Conservation (phyloP, 2,888 invertebrate species). For the Eurytoma adleriae region DNA sequence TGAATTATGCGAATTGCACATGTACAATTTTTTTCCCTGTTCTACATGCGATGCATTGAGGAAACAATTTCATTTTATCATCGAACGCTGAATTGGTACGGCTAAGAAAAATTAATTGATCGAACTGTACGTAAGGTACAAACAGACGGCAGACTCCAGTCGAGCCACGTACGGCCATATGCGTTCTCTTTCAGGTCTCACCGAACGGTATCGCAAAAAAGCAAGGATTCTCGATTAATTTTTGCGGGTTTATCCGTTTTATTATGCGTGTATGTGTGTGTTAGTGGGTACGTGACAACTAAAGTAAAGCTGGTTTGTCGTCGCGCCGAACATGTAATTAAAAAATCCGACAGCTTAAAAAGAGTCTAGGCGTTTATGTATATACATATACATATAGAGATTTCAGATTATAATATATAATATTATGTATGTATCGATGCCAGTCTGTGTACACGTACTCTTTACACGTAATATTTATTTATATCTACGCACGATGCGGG, state of each 20-base stretch:
- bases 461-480: slow-evolving; percentile 56
- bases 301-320: slow-evolving; percentile 15
- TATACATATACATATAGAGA: slow-evolving; percentile 57
- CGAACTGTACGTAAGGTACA: slow-evolving; percentile 35
- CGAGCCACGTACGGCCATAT: slow-evolving; percentile 22
- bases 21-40: slow-evolving; percentile 43
- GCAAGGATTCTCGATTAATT: slow-evolving; percentile 31
- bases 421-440: slow-evolving; percentile 56
- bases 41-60: slow-evolving; percentile 30
- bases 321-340: slow-evolving; percentile 49
- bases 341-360: slow-evolving; percentile 57
- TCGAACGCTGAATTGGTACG: slow-evolving; percentile 38
- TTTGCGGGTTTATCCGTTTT: neutral
- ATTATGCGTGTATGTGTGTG: slow-evolving; percentile 8
- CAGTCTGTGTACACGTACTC: slow-evolving; percentile 59
- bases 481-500: slow-evolving; percentile 47
- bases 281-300: slow-evolving; percentile 30
- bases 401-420: slow-evolving; percentile 45
- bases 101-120: slow-evolving; percentile 39
- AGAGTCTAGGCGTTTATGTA: slow-evolving; percentile 50
- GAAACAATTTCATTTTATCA: slow-evolving; percentile 28
- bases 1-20: slow-evolving; percentile 49
- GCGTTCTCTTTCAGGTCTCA: neutral
- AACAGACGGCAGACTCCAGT: slow-evolving; percentile 50
- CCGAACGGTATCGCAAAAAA: slow-evolving; percentile 32